Conservation (phyloP, 2,113 vertebrate species). For the Mustela lutreola region DNA sequence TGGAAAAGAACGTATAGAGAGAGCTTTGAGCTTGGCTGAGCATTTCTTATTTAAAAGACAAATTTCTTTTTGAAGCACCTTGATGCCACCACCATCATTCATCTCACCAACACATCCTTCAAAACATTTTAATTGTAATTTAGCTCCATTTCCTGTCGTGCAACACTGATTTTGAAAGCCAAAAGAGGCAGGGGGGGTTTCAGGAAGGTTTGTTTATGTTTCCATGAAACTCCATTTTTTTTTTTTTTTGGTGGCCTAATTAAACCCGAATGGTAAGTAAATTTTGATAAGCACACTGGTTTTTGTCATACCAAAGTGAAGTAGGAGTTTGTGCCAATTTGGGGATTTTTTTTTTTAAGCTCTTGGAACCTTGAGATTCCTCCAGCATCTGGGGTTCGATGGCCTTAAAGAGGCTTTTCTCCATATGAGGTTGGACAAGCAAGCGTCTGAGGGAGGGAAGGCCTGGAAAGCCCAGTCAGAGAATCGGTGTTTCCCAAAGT, state of each 20-base stretch:
- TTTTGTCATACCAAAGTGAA: conserved; percentile 52
- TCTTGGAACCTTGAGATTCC: conserved; percentile 51
- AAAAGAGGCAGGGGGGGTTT: conserved; percentile 12
- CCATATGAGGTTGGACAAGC: background rate
- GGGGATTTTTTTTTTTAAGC: background rate
- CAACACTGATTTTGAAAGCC: conserved; percentile 50
- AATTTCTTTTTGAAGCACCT: conserved; percentile 5
- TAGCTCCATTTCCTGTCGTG: background rate
- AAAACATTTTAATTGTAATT: background rate
- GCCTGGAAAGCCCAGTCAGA: background rate
- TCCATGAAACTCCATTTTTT: background rate
- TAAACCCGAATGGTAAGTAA: conserved; percentile 67
- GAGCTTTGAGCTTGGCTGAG: background rate
- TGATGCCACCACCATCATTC: background rate
- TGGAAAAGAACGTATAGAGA: background rate
- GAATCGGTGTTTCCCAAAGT: background rate
- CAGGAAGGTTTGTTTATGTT: conserved; percentile 44
- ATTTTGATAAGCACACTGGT: conserved; percentile 55
- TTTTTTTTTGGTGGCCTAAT: background rate
- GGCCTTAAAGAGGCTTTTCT: conserved; percentile 64
- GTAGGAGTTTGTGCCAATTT: background rate
- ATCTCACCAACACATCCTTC: conserved; percentile 54
- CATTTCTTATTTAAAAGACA: background rate
- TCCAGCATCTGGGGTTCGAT: conserved; percentile 50
- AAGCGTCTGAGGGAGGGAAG: background rate